These are phyloP conservation scores for Bolinopsis microptera DNA, from an alignment of 37 sponge, comb jelly and placozoan species.

Conservation along the genomic window DNA sequence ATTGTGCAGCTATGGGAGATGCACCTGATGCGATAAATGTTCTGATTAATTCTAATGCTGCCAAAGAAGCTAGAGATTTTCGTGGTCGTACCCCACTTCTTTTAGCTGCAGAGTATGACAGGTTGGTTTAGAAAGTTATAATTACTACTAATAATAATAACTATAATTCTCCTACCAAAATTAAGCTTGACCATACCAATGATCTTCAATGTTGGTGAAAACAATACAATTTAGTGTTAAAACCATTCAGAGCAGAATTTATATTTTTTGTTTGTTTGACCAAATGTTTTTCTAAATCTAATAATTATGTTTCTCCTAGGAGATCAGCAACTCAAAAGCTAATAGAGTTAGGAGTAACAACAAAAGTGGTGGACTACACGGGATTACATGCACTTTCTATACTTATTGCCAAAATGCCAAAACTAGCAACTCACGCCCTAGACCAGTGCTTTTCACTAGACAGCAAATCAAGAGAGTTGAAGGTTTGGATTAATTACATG, in stretches of 20 bases:
- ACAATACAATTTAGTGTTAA: not conserved
- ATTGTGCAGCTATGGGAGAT: slow-evolving; percentile 58
- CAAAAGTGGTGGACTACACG: slow-evolving; percentile 33
- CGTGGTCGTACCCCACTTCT: slow-evolving; percentile 46
- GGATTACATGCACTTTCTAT: slow-evolving; percentile 54
- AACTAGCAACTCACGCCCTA: slow-evolving; percentile 3
- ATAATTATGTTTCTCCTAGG: too few species aligned
- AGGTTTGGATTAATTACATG: slow-evolving; percentile 49
- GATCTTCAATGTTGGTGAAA: not conserved
- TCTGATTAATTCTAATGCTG: not conserved
- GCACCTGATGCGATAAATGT: slow-evolving; percentile 2
- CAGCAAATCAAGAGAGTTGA: slow-evolving; percentile 43
- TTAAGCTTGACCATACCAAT: not conserved
- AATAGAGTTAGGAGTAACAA: slow-evolving; percentile 40
- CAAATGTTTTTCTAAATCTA: too few species aligned
- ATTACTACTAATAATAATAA: not conserved
- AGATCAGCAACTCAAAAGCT: slow-evolving; percentile 6
- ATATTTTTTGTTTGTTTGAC: too few species aligned
- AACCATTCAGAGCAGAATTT: too few species aligned
- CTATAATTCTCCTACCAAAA: not conserved
- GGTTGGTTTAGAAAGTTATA: too few species aligned
- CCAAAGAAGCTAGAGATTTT: slow-evolving; percentile 6
- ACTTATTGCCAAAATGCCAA: slow-evolving; percentile 53
- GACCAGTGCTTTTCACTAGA: slow-evolving; percentile 47
- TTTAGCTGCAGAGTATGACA: slow-evolving; percentile 41